phyloP scores from a whole-genome alignment of 1,140 invertebrate genomes.

The Lasaia peninsularis region DNA sequence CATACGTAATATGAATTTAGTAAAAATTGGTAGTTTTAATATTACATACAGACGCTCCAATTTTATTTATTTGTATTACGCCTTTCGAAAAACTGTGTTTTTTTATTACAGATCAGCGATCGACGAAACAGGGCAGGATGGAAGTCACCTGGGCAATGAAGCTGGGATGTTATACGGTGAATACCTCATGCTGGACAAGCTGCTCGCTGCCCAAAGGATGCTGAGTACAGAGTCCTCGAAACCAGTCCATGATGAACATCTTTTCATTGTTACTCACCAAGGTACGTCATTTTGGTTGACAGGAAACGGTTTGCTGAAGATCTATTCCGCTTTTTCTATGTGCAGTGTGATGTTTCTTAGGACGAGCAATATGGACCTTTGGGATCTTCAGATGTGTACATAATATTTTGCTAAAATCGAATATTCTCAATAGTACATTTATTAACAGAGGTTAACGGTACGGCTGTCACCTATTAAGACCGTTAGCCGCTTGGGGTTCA shows the following conservation, averaged over 20 bases:
- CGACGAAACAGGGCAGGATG: slow-evolving; percentile 70
- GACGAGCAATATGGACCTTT: too few relatives aligned
- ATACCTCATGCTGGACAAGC: slow-evolving; percentile 93
- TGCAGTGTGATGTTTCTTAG: too few relatives aligned
- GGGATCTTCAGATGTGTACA: too few relatives aligned
- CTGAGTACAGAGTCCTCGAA: slow-evolving; percentile 84
- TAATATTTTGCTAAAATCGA: too few relatives aligned
- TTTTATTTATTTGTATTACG: too few relatives aligned
- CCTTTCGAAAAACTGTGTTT: neutral
- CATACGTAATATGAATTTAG: too few relatives aligned
- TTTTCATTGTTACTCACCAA: slow-evolving; percentile 99
- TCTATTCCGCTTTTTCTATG: too few relatives aligned
- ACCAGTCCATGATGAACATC: slow-evolving; percentile 96
- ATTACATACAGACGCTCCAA: neutral
- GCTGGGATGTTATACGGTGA: slow-evolving; percentile 90
- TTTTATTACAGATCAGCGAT: slow-evolving; percentile 38
- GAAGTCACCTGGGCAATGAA: slow-evolving; percentile 78
- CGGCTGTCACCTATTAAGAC: too few relatives aligned
- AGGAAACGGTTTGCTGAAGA: neutral
- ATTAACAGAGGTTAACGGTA: too few relatives aligned
- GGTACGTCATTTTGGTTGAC: slow-evolving; percentile 77
- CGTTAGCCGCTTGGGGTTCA: too few relatives aligned
- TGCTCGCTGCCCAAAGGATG: slow-evolving; percentile 91
- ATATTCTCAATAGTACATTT: too few relatives aligned
- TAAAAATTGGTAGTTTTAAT: neutral